Percentiles rank a stretch among this genome's conserved stretches.
Evolutionary conservation across 2,888 invertebrate genomes (phyloP).

Genomic region (Iphiclides podalirius): DNA sequence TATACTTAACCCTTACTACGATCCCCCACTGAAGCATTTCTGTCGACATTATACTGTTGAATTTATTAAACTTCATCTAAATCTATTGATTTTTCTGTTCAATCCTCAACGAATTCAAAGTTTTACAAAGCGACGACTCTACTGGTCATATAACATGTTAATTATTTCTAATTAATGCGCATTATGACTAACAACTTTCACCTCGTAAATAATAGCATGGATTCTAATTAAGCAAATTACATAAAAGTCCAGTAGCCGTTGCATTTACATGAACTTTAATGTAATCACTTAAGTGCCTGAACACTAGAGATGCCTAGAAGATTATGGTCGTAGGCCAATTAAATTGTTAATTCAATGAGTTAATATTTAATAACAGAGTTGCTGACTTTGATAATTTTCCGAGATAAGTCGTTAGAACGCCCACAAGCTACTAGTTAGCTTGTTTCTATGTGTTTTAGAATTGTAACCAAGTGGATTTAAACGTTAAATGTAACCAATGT

Average conservation of each 20-base stretch:
- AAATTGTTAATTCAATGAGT: conserved; percentile 39
- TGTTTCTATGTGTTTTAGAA: conserved; percentile 22
- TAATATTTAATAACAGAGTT: conserved; percentile 39
- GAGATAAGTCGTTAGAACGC: conserved; percentile 46
- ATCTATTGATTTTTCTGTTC: no score
- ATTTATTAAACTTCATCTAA: no score
- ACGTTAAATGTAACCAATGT: conserved; percentile 5
- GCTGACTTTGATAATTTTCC: conserved; percentile 41
- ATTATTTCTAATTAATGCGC: conserved; percentile 12
- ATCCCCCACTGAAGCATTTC: no score
- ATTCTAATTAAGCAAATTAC: conserved; percentile 21
- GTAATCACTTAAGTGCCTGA: conserved; percentile 12
- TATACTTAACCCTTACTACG: conserved; percentile 1
- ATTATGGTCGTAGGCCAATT: conserved; percentile 31
- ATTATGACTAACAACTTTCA: conserved; percentile 16
- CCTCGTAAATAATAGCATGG: conserved; percentile 21
- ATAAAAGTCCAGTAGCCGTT: conserved; percentile 13
- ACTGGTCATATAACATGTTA: not conserved
- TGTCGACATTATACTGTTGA: no score
- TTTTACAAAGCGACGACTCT: not conserved
- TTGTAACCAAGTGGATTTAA: conserved; percentile 26
- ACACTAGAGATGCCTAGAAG: conserved; percentile 15
- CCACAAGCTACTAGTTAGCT: conserved; percentile 45
- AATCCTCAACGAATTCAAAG: no score
- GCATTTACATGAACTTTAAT: conserved; percentile 18